These are phyloP conservation scores for Labrus mixtus DNA, from an alignment of 2,113 vertebrate species.

Conservation along the genomic window DNA sequence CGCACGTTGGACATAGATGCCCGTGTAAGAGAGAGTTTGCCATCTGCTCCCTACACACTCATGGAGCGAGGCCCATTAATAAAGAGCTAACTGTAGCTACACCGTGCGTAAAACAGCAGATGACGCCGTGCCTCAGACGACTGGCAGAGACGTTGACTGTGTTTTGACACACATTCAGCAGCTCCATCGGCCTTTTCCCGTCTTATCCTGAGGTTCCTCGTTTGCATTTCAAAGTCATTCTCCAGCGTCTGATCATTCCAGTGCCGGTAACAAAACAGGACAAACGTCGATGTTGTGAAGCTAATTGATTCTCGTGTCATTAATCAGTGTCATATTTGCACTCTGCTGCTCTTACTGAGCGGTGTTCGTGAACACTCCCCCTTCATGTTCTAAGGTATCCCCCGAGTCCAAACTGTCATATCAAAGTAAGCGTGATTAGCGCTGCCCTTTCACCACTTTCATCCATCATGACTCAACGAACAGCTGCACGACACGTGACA, in stretches of 20 bases:
- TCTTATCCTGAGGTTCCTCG: slow-evolving; percentile 14
- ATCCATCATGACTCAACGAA: slow-evolving; percentile 45
- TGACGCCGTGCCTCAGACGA: slow-evolving; percentile 3
- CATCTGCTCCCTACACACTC: slow-evolving; percentile 65
- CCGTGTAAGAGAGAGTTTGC: slow-evolving; percentile 31
- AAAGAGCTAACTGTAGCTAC: slow-evolving; percentile 50
- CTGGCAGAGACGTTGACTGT: slow-evolving; percentile 19
- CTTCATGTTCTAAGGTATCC: slow-evolving; percentile 27
- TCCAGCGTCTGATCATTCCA: slow-evolving; percentile 41
- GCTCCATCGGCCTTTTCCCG: background rate
- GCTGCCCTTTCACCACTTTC: slow-evolving; percentile 39
- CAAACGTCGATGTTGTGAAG: slow-evolving; percentile 34
- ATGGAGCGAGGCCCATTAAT: slow-evolving; percentile 48
- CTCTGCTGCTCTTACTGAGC: background rate
- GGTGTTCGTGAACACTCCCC: slow-evolving; percentile 18
- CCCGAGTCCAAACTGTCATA: slow-evolving; percentile 45
- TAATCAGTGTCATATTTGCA: slow-evolving; percentile 65
- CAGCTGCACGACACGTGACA: slow-evolving; percentile 21
- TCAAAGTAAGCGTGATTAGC: slow-evolving; percentile 41
- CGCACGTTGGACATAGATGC: slow-evolving; percentile 15
- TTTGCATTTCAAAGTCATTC: slow-evolving; percentile 64
- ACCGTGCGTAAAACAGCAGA: slow-evolving; percentile 20
- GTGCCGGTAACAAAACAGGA: slow-evolving; percentile 41
- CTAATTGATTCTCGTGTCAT: slow-evolving; percentile 65
- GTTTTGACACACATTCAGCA: slow-evolving; percentile 40